Evolutionary conservation across 1,140 invertebrate genomes (phyloP).

Genomic region (Ephestia elutella): DNA sequence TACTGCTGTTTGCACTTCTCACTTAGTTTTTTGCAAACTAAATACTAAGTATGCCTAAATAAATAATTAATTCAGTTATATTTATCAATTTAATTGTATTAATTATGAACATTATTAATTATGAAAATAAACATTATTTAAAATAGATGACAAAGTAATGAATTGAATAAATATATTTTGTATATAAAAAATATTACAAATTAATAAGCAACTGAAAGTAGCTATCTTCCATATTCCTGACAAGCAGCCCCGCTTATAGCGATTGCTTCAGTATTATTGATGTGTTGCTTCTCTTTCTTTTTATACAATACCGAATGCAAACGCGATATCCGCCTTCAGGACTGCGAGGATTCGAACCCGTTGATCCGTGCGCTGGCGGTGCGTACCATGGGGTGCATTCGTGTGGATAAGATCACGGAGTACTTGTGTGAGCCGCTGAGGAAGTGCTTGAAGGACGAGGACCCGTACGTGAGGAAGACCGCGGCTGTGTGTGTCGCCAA

Average conservation of each 20-base stretch:
- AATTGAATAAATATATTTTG: too few relatives aligned
- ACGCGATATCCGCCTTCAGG: slow-evolving; percentile 76
- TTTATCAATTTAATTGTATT: too few relatives aligned
- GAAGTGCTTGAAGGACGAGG: slow-evolving; percentile 99
- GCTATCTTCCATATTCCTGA: not conserved
- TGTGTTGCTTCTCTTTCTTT: slow-evolving; percentile 47
- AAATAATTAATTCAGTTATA: too few relatives aligned
- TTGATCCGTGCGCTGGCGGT: slow-evolving; percentile 98
- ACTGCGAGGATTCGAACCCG: slow-evolving; percentile 99
- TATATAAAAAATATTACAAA: too few relatives aligned
- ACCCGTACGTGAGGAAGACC: slow-evolving; percentile 99
- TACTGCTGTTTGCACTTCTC: not conserved
- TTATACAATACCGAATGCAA: slow-evolving; percentile 34
- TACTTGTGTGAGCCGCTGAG: slow-evolving; percentile 98
- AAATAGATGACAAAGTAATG: too few relatives aligned
- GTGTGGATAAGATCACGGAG: slow-evolving; percentile 99
- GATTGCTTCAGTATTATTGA: slow-evolving; percentile 58
- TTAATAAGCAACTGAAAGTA: not conserved
- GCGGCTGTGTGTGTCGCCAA: slow-evolving; percentile 99
- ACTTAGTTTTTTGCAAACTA: too few relatives aligned
- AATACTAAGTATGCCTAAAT: too few relatives aligned
- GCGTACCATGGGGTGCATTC: slow-evolving; percentile 99
- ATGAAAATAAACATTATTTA: too few relatives aligned
- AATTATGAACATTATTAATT: too few relatives aligned
- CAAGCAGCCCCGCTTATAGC: not conserved